Evolutionary conservation across 2,888 invertebrate genomes (phyloP).

Genomic region (Hololepta plana): DNA sequence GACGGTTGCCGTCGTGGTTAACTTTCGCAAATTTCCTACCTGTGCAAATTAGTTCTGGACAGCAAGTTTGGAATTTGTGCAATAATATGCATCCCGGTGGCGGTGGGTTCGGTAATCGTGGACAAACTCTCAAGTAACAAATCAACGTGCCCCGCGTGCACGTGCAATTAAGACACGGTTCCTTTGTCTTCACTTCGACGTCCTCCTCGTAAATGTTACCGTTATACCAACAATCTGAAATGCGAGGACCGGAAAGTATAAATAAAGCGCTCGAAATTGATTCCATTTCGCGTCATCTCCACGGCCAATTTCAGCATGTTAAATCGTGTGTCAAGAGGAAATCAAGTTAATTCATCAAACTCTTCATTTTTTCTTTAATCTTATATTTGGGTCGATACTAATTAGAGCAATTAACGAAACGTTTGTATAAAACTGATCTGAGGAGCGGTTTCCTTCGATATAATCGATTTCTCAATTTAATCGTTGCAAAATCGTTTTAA

Average conservation of each 20-base stretch:
- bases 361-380: no score
- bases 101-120: conserved; percentile 53
- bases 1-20: neutral
- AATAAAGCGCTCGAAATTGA: conserved; percentile 5
- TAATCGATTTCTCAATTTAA: no score
- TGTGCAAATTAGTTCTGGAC: conserved; percentile 59
- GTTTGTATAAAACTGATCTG: no score
- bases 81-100: conserved; percentile 55
- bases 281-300: neutral
- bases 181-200: conserved; percentile 43
- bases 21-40: conserved; percentile 26
- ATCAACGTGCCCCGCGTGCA: conserved; percentile 54
- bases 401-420: no score
- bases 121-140: conserved; percentile 62
- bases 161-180: conserved; percentile 62
- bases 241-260: conserved; percentile 3
- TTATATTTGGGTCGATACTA: no score
- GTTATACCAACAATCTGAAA: conserved; percentile 53
- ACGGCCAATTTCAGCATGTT: conserved; percentile 7
- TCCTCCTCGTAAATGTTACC: conserved; percentile 49
- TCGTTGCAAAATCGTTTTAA: no score
- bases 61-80: conserved; percentile 51
- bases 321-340: no score
- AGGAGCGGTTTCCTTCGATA: no score
- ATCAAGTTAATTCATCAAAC: no score